Evolutionary conservation across 2,113 vertebrate genomes (phyloP), one percentile per base, ranked within the genome.

Genomic region (Misgurnus anguillicaudatus): DNA sequence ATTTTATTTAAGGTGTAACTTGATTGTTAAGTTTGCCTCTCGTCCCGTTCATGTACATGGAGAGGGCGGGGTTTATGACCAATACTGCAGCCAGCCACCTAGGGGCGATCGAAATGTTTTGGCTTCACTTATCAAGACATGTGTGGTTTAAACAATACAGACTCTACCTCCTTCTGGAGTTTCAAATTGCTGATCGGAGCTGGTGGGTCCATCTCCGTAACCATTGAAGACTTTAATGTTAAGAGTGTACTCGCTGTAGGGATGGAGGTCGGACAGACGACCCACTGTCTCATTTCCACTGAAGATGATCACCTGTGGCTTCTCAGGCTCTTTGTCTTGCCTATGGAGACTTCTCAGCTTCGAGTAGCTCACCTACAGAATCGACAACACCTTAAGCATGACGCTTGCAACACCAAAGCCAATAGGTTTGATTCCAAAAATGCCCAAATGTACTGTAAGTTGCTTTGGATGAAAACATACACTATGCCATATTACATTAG

Each of bases 171-270:
- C 98, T 90, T 99, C 96, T 0, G 95, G 97, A 13, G 96, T 99
- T 72, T 91, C 86, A 89, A 98, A 96, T 13, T 67, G 82, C 89
- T 89, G 90, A 84, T 91, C 92, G 1, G 88, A 61, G 82, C 95
- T 98, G 57, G 92, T 83, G 7, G 97, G 97, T 17, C 98, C 97
- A 85, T 98, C 96, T 24, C 96, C 97, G 89, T 96, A 97, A 78
- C 90, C 93, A 7, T 99, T 99, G 66, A 96, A 88, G 79, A 95
- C 97, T 65, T 90, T 93, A 77, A 99, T 91, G 51, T 93, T 93
- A 81, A 98, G 83, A 9, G 76, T 89, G 81, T 99, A 99, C 85
- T 92, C 82, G 85, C 96, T 99, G 85, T 93, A 96, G 24, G 96
- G 95, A 38, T 94, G 92, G 65, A 99, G 92, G 39, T 93, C 96